These are phyloP conservation scores for Notospermus geniculatus DNA, from an alignment of 1,140 invertebrate species.

Conservation along the genomic window DNA sequence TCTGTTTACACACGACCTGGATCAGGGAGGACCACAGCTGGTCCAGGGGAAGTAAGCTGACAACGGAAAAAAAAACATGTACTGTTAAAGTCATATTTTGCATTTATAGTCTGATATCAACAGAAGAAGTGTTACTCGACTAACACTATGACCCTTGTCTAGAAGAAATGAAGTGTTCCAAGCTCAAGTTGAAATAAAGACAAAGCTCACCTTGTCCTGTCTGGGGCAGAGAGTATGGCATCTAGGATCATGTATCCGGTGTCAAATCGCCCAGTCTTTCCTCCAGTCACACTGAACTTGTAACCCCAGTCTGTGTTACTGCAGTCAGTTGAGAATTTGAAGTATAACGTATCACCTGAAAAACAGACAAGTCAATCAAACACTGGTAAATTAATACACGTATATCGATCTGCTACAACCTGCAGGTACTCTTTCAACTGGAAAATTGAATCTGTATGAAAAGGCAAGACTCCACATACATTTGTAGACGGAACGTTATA, in stretches of 20 bases:
- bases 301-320: slow-evolving; percentile 44
- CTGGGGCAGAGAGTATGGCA: slow-evolving; percentile 33
- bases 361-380: slow-evolving; percentile 11
- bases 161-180: no score
- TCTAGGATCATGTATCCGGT: slow-evolving; percentile 52
- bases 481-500: no score
- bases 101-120: no score
- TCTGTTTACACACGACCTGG: slow-evolving; percentile 50
- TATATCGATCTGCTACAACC: neutral
- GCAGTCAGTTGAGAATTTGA: slow-evolving; percentile 36
- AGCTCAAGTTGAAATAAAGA: no score
- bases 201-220: slow-evolving; percentile 10
- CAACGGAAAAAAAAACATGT: slow-evolving; percentile 25
- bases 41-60: slow-evolving; percentile 41
- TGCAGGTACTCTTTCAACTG: no score
- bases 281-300: slow-evolving; percentile 51
- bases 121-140: no score
- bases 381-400: neutral
- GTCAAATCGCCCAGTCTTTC: slow-evolving; percentile 48
- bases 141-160: no score
- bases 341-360: slow-evolving; percentile 50
- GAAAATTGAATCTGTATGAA: no score
- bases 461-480: no score
- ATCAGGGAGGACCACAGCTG: slow-evolving; percentile 48
- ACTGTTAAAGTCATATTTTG: no score